These are phyloP conservation scores for Ridgeia piscesae DNA, from an alignment of 1,140 invertebrate species.

Conservation along the genomic window DNA sequence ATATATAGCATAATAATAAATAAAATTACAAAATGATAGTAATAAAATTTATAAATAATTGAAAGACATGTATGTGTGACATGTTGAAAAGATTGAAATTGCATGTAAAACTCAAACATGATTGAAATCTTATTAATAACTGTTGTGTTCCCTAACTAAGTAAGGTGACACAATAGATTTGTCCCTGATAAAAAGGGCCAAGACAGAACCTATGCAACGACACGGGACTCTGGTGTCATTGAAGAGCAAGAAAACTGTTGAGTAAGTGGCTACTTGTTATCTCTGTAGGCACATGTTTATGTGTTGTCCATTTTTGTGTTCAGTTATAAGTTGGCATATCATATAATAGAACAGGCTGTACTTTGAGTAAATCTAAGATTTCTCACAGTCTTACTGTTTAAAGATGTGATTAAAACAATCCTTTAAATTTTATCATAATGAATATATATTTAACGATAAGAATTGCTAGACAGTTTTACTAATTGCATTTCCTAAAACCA, in stretches of 20 bases:
- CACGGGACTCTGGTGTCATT: neutral
- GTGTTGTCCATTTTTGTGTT: too few relatives aligned
- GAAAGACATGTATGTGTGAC: too few relatives aligned
- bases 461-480: neutral
- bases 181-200: neutral
- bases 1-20: too few relatives aligned
- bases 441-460: neutral
- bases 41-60: too few relatives aligned
- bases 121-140: neutral
- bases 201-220: neutral
- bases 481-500: neutral
- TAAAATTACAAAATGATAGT: too few relatives aligned
- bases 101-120: neutral
- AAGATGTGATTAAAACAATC: too few relatives aligned
- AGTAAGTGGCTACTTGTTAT: neutral
- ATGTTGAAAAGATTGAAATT: too few relatives aligned
- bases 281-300: neutral
- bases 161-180: neutral
- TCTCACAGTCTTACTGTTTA: neutral
- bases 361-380: neutral
- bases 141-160: neutral
- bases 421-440: too few relatives aligned
- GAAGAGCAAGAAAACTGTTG: neutral
- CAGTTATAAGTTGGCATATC: too few relatives aligned
- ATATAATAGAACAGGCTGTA: neutral